These are phyloP conservation scores for Phrixothrix hirtus DNA, from an alignment of 2,888 invertebrate genomes.

Conservation along the genomic window DNA sequence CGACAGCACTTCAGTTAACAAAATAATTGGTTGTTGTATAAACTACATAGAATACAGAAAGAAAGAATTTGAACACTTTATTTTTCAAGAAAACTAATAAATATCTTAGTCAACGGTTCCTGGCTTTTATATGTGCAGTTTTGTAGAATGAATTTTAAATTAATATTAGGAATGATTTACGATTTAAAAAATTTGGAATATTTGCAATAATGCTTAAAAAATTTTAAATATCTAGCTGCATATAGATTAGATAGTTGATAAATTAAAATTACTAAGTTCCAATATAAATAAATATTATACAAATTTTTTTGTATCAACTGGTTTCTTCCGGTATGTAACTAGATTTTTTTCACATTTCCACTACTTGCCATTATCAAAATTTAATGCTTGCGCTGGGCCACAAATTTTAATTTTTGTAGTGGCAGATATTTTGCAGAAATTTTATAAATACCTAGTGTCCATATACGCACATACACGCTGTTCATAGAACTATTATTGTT, in stretches of 20 bases:
- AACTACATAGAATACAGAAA: neutral
- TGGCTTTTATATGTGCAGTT: no score
- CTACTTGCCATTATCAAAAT: slow-evolving; percentile 23
- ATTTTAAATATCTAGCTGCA: slow-evolving; percentile 2
- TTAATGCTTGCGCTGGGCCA: slow-evolving; percentile 45
- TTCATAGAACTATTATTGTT: slow-evolving; percentile 41
- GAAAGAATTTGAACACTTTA: no score
- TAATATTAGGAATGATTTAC: no score
- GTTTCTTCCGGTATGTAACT: slow-evolving; percentile 25
- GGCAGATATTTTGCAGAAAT: slow-evolving; percentile 25
- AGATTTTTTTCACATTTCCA: slow-evolving; percentile 25
- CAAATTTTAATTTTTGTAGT: slow-evolving; percentile 31
- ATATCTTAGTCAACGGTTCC: no score
- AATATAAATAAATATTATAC: slow-evolving; percentile 2
- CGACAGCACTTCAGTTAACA: slow-evolving; percentile 16
- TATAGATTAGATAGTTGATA: slow-evolving; percentile 10
- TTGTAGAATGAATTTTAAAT: no score
- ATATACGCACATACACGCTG: slow-evolving; percentile 33
- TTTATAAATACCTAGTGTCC: slow-evolving; percentile 34
- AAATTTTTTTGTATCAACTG: slow-evolving; percentile 26
- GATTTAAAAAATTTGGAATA: neutral
- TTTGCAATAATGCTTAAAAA: neutral
- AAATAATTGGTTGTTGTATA: slow-evolving; percentile 1
- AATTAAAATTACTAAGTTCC: slow-evolving; percentile 2
- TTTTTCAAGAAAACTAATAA: no score